Conservation (phyloP, 2,797 vertebrate genomes). For the Serranus cabrilla region DNA sequence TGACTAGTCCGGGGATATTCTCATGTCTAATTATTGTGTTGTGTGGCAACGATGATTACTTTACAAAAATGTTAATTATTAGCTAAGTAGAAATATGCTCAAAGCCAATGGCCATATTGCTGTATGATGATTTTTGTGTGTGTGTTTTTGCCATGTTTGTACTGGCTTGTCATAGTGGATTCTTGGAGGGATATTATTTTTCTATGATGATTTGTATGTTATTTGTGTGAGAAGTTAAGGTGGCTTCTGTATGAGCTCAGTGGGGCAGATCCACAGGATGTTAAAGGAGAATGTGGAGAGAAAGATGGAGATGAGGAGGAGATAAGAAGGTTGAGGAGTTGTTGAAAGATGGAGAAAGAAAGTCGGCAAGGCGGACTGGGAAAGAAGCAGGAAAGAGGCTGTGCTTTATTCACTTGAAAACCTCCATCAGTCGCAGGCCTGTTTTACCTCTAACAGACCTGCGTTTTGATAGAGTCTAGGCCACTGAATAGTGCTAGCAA, state of each 20-base stretch:
- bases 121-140: slow-evolving; percentile 80
- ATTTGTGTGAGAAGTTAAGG: slow-evolving; percentile 71
- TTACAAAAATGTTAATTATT: slow-evolving; percentile 81
- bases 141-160: slow-evolving; percentile 79
- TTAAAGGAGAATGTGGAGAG: slow-evolving; percentile 23
- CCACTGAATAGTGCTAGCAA: slow-evolving; percentile 79
- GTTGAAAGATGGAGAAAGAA: slow-evolving; percentile 68
- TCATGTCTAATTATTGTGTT: slow-evolving; percentile 85
- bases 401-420: slow-evolving; percentile 76
- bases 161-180: slow-evolving; percentile 79
- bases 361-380: slow-evolving; percentile 52
- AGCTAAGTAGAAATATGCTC: slow-evolving; percentile 84
- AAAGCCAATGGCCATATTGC: slow-evolving; percentile 83
- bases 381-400: slow-evolving; percentile 47
- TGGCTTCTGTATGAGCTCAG: slow-evolving; percentile 56
- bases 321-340: slow-evolving; percentile 25
- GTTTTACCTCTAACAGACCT: slow-evolving; percentile 49
- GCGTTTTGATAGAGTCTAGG: slow-evolving; percentile 55
- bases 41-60: slow-evolving; percentile 80
- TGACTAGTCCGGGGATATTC: slow-evolving; percentile 83
- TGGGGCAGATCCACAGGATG: slow-evolving; percentile 35
- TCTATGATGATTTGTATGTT: slow-evolving; percentile 78
- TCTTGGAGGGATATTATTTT: slow-evolving; percentile 86
- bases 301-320: slow-evolving; percentile 45
- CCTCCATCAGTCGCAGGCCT: slow-evolving; percentile 56